Conservation (phyloP, 2,113 vertebrate genomes). For the Helogale parvula region DNA sequence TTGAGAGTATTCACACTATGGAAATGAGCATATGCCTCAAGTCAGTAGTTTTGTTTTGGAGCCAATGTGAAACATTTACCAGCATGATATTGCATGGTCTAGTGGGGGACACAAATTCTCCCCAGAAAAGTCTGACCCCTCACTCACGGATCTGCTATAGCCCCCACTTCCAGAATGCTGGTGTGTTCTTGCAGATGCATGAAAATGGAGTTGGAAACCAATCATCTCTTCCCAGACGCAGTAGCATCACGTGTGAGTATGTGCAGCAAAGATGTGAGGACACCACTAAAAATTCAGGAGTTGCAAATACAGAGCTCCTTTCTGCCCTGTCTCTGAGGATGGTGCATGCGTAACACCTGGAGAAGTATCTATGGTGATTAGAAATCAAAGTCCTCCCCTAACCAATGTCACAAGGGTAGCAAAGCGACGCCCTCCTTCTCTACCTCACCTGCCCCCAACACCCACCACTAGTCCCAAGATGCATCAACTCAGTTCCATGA, state of each 20-base stretch:
- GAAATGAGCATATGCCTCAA: not conserved
- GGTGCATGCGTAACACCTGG: not conserved
- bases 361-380: not conserved
- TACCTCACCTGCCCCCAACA: not conserved
- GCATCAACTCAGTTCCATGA: not conserved
- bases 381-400: not conserved
- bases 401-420: not conserved
- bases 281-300: not conserved
- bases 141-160: not conserved
- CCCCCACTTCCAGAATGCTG: too few relatives aligned
- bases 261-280: not conserved
- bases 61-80: not conserved
- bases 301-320: not conserved
- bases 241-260: not conserved
- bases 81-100: not conserved
- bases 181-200: not conserved
- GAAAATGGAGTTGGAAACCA: not conserved
- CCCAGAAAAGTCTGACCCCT: not conserved
- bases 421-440: rapidly evolving
- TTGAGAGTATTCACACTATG: not conserved
- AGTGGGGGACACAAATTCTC: not conserved
- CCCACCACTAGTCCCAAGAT: not conserved
- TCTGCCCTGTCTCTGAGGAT: not conserved
- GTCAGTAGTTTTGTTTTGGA: not conserved
- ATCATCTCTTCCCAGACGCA: not conserved